Evolutionary conservation across 1,140 invertebrate species (phyloP).

Genomic region (Melipona quadrifasciata): DNA sequence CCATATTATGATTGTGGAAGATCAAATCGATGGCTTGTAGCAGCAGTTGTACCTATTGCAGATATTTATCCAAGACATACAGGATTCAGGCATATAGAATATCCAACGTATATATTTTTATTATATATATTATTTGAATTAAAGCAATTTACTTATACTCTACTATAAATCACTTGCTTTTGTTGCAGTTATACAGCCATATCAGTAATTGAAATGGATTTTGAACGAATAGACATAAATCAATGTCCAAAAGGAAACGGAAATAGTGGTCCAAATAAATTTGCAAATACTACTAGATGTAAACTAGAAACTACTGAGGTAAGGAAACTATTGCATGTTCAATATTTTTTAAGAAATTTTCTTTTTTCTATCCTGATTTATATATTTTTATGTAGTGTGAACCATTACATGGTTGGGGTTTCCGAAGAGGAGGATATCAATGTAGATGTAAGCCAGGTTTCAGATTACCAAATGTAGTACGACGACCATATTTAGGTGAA

Average conservation of each 20-base stretch:
- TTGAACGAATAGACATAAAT: constrained; percentile 98
- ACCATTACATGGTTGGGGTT: constrained; percentile 97
- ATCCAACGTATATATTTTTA: constrained; percentile 90
- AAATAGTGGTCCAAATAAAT: constrained; percentile 94
- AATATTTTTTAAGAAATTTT: background rate
- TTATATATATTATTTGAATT: background rate
- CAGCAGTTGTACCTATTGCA: constrained; percentile 95
- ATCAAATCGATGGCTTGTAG: constrained; percentile 97
- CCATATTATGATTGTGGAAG: constrained; percentile 98
- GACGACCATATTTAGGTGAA: constrained; percentile 95
- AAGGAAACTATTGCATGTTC: constrained; percentile 7
- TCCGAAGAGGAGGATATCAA: constrained; percentile 96
- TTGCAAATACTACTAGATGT: constrained; percentile 95
- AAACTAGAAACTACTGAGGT: constrained; percentile 95
- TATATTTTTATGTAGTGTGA: constrained; percentile 88
- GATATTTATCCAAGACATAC: constrained; percentile 98
- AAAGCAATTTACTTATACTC: background rate
- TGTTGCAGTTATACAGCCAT: constrained; percentile 93
- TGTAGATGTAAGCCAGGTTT: constrained; percentile 95
- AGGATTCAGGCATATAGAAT: constrained; percentile 96
- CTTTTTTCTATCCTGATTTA: background rate
- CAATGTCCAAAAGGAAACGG: constrained; percentile 95
- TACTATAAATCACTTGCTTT: constrained; percentile 40
- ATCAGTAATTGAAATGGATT: constrained; percentile 97
- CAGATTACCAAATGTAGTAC: constrained; percentile 92